A percentile compares a stretch with the other conserved stretches of the same genome.
phyloP scores from a whole-genome alignment of 2,113 vertebrate genomes.

The Prunella fulvescens region DNA sequence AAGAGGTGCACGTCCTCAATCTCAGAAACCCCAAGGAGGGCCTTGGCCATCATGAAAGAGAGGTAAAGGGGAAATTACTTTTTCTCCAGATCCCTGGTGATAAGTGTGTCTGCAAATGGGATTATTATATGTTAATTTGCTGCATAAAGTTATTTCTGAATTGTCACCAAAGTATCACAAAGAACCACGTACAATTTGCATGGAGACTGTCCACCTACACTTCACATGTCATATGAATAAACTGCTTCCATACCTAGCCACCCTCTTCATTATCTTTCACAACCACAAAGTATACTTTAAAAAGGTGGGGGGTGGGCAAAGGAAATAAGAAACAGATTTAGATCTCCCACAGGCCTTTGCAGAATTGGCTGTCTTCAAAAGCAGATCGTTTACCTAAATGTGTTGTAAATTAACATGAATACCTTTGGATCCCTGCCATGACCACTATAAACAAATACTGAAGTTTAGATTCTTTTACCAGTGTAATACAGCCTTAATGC shows the following conservation, averaged over 20 bases:
- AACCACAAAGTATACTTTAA: background rate
- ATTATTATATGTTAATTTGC: background rate
- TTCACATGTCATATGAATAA: background rate
- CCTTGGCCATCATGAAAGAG: constrained; percentile 64
- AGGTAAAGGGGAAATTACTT: constrained; percentile 70
- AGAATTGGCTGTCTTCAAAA: constrained; percentile 59
- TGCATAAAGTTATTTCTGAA: background rate
- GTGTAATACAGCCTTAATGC: constrained; percentile 38
- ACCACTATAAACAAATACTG: constrained; percentile 67
- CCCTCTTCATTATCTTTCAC: background rate
- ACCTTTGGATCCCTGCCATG: constrained; percentile 66
- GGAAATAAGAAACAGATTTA: constrained; percentile 67
- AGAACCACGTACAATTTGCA: background rate
- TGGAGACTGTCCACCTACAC: background rate
- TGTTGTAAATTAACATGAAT: constrained; percentile 70
- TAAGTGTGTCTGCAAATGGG: background rate
- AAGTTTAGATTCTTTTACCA: constrained; percentile 65
- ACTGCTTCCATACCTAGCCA: background rate
- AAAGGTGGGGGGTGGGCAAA: background rate
- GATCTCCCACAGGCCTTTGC: constrained; percentile 23
- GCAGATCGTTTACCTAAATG: constrained; percentile 46
- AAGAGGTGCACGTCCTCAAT: constrained; percentile 94
- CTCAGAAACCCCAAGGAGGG: constrained; percentile 73
- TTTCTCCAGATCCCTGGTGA: background rate
- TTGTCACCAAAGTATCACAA: background rate